Percentiles rank a stretch among this genome's conserved stretches.
Conservation (phyloP, 2,113 vertebrate genomes). For the Vombatus ursinus region DNA sequence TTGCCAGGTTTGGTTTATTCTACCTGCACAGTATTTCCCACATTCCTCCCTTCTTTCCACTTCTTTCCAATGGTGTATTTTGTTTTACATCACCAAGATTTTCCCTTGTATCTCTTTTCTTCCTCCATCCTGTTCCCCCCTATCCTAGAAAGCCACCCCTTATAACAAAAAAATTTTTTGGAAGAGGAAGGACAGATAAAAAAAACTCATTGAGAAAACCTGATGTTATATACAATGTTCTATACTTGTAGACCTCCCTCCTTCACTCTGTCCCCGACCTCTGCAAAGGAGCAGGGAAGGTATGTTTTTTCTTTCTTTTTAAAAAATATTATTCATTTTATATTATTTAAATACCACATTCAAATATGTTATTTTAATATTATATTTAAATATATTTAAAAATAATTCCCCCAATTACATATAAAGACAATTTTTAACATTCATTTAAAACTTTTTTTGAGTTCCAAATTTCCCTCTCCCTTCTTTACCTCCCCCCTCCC, state of each 20-base stretch:
- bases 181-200: not conserved
- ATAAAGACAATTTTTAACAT: not conserved
- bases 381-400: not conserved
- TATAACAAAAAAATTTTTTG: not conserved
- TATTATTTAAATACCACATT: too few relatives aligned
- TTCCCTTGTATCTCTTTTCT: not conserved
- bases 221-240: not conserved
- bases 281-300: not conserved
- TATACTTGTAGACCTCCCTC: not conserved
- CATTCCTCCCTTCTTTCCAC: not conserved
- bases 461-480: not conserved
- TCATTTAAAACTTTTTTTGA: not conserved
- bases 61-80: not conserved
- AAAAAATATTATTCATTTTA: too few relatives aligned
- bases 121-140: not conserved
- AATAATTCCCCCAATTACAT: not conserved
- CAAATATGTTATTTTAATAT: not conserved
- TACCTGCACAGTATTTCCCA: not conserved
- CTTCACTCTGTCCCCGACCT: not conserved
- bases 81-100: not conserved
- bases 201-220: not conserved
- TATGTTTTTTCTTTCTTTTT: not conserved
- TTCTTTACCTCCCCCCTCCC: not conserved
- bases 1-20: not conserved
- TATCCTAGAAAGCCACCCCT: not conserved